These are phyloP conservation scores for Otis tarda DNA, from an alignment of 2,113 vertebrate genomes.

Conservation along the genomic window DNA sequence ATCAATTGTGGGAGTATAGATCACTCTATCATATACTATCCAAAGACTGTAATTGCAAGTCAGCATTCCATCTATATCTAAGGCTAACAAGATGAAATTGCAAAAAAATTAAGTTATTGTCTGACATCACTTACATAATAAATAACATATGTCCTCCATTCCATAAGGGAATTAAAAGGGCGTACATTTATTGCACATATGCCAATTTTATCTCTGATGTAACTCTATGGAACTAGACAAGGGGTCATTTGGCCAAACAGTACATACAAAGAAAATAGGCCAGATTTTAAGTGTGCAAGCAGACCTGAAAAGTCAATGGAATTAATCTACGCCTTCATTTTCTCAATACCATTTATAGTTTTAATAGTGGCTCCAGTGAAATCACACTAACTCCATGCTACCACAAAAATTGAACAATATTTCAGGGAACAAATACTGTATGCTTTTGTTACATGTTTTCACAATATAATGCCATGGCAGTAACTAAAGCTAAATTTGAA, in stretches of 20 bases:
- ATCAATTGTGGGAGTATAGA: neutral
- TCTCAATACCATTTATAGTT: neutral
- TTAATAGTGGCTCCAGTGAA: neutral
- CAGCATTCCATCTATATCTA: conserved; percentile 6
- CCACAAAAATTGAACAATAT: neutral
- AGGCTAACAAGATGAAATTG: conserved; percentile 33
- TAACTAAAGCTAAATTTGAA: neutral
- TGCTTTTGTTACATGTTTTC: neutral
- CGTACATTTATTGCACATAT: neutral
- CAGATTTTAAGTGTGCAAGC: neutral
- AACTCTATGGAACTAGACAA: neutral
- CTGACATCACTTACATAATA: conserved; percentile 26
- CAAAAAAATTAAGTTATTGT: conserved; percentile 22
- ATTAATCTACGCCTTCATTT: neutral
- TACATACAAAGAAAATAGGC: neutral
- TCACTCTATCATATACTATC: neutral
- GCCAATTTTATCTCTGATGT: neutral
- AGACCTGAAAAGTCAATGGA: neutral
- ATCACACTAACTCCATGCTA: neutral
- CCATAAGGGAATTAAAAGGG: conserved; percentile 11
- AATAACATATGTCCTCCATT: neutral
- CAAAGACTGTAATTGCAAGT: neutral
- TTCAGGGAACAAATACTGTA: neutral
- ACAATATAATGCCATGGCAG: neutral
- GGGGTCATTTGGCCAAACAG: neutral